phyloP scores from a whole-genome alignment of 2,797 vertebrate species.

The Enteromius anoplus region DNA sequence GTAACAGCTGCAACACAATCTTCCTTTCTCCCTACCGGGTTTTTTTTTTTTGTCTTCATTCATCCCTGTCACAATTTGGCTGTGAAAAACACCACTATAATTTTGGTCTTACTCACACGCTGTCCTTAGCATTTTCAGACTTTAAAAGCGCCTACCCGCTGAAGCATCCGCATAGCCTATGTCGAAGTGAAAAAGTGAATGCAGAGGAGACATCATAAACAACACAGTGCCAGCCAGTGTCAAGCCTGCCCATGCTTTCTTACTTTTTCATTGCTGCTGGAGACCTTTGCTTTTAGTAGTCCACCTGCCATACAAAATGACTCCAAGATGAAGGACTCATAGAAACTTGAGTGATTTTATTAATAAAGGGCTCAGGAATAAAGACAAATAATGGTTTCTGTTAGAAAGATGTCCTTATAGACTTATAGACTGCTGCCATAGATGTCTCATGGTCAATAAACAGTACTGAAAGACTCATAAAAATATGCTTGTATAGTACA shows the following conservation, averaged over 20 bases:
- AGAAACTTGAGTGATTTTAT: slow-evolving; percentile 9
- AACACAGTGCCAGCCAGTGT: slow-evolving; percentile 17
- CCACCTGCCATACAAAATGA: slow-evolving; percentile 33
- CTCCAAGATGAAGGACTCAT: background rate
- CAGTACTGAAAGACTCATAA: background rate
- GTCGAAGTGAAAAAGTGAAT: slow-evolving; percentile 20
- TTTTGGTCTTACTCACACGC: slow-evolving; percentile 29
- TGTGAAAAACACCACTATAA: slow-evolving; percentile 44
- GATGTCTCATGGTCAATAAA: slow-evolving; percentile 25
- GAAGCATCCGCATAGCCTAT: background rate
- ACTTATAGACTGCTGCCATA: background rate
- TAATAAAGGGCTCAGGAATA: background rate
- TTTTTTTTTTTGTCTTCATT: slow-evolving; percentile 56
- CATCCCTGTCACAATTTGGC: slow-evolving; percentile 55
- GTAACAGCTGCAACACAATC: slow-evolving; percentile 48
- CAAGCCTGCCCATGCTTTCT: background rate
- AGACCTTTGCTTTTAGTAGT: slow-evolving; percentile 32
- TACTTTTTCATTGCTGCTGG: slow-evolving; percentile 24
- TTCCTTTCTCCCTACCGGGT: background rate
- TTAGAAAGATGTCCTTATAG: background rate
- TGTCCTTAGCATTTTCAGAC: slow-evolving; percentile 36
- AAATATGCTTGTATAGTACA: background rate
- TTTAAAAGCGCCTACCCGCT: slow-evolving; percentile 12
- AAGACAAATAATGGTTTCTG: background rate
- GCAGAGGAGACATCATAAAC: slow-evolving; percentile 35